These are phyloP conservation scores for Microtus pennsylvanicus DNA, from an alignment of 2,113 vertebrate genomes.

Conservation along the genomic window DNA sequence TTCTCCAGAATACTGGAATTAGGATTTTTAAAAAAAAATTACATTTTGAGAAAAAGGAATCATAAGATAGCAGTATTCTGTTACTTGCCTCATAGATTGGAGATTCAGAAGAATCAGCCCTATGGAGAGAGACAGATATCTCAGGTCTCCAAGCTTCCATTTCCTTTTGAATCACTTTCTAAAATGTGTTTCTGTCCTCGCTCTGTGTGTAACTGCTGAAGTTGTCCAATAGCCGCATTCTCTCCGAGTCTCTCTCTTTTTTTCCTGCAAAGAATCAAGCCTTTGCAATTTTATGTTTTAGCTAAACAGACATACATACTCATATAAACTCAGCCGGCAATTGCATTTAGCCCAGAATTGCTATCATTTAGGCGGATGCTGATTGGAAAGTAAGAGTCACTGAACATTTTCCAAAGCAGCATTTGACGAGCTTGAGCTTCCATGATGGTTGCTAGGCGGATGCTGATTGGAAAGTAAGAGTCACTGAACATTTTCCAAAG, in stretches of 20 bases:
- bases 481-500: slow-evolving; percentile 55
- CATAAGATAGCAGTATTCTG: not conserved
- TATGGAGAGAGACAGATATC: not conserved
- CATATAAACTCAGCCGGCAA: slow-evolving; percentile 65
- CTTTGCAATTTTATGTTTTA: slow-evolving; percentile 63
- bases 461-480: slow-evolving; percentile 59
- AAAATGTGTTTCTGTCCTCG: not conserved
- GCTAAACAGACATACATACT: slow-evolving; percentile 49
- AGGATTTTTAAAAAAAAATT: not conserved
- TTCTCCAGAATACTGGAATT: slow-evolving; percentile 23
- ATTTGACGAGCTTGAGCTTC: slow-evolving; percentile 28
- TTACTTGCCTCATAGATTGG: not conserved
- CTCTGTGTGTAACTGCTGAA: not conserved
- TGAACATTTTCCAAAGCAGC: slow-evolving; percentile 50
- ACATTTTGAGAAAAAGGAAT: not conserved
- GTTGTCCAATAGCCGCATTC: slow-evolving; percentile 33
- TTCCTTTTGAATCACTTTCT: not conserved
- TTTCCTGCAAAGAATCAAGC: slow-evolving; percentile 41
- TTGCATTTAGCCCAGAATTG: slow-evolving; percentile 51
- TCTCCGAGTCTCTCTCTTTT: not conserved
- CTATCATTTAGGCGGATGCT: slow-evolving; percentile 51
- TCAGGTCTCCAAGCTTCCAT: not conserved
- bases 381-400: slow-evolving; percentile 60
- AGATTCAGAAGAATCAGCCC: not conserved
- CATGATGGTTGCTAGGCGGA: not conserved